phyloP scores from a whole-genome alignment of 2,797 vertebrate genomes.

The Iguana delicatissima region DNA sequence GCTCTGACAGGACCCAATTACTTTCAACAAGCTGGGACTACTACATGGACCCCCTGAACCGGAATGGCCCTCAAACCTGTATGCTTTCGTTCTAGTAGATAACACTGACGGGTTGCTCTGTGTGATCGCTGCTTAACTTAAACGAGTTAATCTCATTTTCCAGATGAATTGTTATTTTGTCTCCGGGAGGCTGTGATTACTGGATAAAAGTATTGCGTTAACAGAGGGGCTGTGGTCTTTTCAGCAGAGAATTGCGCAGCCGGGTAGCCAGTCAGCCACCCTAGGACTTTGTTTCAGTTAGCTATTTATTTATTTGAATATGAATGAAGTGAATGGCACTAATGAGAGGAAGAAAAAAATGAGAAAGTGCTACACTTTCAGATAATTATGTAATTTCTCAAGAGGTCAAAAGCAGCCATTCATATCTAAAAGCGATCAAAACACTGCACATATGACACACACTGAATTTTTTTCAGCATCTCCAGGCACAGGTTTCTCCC shows the following conservation, averaged over 20 bases:
- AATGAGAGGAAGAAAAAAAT: constrained; percentile 43
- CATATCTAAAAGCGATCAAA: constrained; percentile 55
- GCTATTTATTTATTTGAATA: neutral
- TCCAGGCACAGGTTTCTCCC: constrained; percentile 39
- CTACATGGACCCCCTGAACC: constrained; percentile 81
- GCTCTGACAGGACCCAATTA: constrained; percentile 74
- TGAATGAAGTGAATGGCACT: constrained; percentile 64
- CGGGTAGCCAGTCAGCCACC: constrained; percentile 54
- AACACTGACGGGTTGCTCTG: constrained; percentile 79
- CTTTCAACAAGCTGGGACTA: constrained; percentile 78
- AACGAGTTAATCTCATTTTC: constrained; percentile 97
- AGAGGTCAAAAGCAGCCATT: constrained; percentile 60
- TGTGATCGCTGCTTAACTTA: constrained; percentile 89
- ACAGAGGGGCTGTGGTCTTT: constrained; percentile 77
- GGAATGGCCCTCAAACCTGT: constrained; percentile 79
- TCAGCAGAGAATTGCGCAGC: constrained; percentile 63
- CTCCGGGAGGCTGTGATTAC: constrained; percentile 92
- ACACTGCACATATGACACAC: constrained; percentile 49
- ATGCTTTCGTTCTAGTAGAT: constrained; percentile 79
- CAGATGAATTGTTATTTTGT: constrained; percentile 92
- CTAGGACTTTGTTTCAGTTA: neutral
- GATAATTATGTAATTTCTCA: constrained; percentile 68
- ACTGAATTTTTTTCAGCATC: constrained; percentile 68
- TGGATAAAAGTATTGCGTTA: constrained; percentile 91
- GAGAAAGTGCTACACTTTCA: constrained; percentile 65